phyloP scores from a whole-genome alignment of 2,797 vertebrate species.

The Pangasius mekongensis region DNA sequence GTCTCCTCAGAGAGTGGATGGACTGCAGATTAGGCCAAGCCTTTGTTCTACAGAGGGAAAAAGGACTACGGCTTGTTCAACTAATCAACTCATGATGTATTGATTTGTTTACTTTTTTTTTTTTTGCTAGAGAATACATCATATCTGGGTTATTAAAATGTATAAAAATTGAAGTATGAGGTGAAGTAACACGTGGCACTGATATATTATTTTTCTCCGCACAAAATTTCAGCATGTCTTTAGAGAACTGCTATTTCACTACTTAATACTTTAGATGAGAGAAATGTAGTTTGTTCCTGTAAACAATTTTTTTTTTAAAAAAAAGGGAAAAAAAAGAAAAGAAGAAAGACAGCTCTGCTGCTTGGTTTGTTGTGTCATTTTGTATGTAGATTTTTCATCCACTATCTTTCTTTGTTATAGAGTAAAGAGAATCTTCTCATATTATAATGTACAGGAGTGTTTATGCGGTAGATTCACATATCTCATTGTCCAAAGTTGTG shows the following conservation, averaged over 20 bases:
- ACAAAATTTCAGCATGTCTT: neutral
- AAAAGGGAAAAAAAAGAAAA: too few relatives aligned
- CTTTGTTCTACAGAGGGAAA: slow-evolving; percentile 40
- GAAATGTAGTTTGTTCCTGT: neutral
- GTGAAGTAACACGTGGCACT: neutral
- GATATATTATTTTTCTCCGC: neutral
- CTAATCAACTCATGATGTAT: neutral
- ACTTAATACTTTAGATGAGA: neutral
- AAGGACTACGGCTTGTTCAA: slow-evolving; percentile 25
- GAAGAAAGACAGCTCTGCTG: neutral
- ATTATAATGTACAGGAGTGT: neutral
- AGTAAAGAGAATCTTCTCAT: neutral
- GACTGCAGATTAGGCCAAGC: slow-evolving; percentile 61
- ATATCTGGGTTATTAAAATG: neutral
- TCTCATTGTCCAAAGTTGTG: neutral
- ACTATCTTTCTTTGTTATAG: neutral
- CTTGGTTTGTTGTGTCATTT: neutral
- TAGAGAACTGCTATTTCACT: neutral
- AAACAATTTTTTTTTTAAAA: neutral
- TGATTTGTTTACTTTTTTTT: neutral
- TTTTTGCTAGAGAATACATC: neutral
- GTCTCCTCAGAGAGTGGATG: slow-evolving; percentile 55
- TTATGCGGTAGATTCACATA: neutral
- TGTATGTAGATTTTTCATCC: neutral
- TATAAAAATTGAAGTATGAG: neutral